Evolutionary conservation across 1,140 invertebrate species (phyloP).

Genomic region (Latrodectus geometricus): DNA sequence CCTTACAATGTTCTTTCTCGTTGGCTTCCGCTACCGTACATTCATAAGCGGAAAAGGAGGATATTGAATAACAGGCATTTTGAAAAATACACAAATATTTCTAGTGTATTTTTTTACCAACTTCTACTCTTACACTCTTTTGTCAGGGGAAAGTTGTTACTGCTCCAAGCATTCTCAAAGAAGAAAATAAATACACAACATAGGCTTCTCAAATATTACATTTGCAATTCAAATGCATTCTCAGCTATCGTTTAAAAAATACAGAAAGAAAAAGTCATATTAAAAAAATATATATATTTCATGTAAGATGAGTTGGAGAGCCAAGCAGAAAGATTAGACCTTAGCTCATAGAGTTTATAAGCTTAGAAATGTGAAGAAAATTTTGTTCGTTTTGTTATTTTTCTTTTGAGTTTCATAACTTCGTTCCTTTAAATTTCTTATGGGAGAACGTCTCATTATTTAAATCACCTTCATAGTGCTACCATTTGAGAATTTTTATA

Average conservation of each 20-base stretch:
- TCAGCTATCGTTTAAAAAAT: conserved; percentile 31
- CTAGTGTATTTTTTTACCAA: conserved; percentile 19
- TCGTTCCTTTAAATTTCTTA: too few relatives aligned
- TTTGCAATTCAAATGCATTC: conserved; percentile 55
- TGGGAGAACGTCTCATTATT: too few relatives aligned
- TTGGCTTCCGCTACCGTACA: not conserved
- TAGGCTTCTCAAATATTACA: conserved; percentile 53
- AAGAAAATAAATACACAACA: conserved; percentile 25
- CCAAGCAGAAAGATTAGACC: conserved; percentile 39
- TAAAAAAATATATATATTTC: conserved; percentile 30
- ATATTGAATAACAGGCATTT: conserved; percentile 7
- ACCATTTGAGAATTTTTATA: too few relatives aligned
- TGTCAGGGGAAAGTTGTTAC: conserved; percentile 9
- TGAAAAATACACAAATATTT: conserved; percentile 24
- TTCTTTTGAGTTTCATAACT: not conserved
- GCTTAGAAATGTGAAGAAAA: conserved; percentile 49
- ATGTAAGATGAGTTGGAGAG: conserved; percentile 37
- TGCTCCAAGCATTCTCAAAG: conserved; percentile 8
- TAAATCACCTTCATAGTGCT: too few relatives aligned
- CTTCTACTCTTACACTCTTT: conserved; percentile 20
- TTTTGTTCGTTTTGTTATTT: conserved; percentile 20
- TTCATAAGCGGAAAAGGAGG: not conserved
- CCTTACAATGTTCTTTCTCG: too few relatives aligned
- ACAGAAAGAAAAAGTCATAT: not conserved
- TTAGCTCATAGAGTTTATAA: conserved; percentile 35